Evolutionary conservation across 2,797 vertebrate genomes (phyloP).

Genomic region (Coluber constrictor): DNA sequence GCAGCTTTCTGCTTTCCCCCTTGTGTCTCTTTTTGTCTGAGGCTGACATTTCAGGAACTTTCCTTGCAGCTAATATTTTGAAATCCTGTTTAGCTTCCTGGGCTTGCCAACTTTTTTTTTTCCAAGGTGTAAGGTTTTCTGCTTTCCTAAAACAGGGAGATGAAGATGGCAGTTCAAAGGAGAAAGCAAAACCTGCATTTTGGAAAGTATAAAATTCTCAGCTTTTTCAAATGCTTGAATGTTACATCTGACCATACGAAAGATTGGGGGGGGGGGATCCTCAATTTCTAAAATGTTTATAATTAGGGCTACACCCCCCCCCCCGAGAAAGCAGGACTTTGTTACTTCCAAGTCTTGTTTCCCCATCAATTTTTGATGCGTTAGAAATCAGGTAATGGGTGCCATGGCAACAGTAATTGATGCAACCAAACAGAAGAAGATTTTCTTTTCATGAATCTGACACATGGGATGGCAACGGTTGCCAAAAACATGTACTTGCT

Average conservation of each 20-base stretch:
- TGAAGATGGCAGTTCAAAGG: neutral
- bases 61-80: neutral
- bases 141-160: neutral
- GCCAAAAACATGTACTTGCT: constrained; percentile 4
- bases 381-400: constrained; percentile 47
- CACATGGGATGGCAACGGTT: constrained; percentile 36
- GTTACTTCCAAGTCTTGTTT: constrained; percentile 35
- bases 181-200: neutral
- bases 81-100: neutral
- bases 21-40: neutral
- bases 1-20: neutral
- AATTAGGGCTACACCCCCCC: constrained; percentile 41
- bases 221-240: neutral
- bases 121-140: neutral
- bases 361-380: constrained; percentile 41
- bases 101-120: neutral
- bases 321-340: constrained; percentile 10
- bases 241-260: neutral
- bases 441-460: constrained; percentile 21
- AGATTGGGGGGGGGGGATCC: neutral
- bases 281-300: constrained; percentile 27
- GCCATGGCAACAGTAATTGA: constrained; percentile 8
- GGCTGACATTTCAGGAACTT: neutral
- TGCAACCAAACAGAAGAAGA: constrained; percentile 26
- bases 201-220: neutral